Base-by-base conservation (phyloP, 2,888 invertebrate genomes). In the Epistrophella euchroma region DNA sequence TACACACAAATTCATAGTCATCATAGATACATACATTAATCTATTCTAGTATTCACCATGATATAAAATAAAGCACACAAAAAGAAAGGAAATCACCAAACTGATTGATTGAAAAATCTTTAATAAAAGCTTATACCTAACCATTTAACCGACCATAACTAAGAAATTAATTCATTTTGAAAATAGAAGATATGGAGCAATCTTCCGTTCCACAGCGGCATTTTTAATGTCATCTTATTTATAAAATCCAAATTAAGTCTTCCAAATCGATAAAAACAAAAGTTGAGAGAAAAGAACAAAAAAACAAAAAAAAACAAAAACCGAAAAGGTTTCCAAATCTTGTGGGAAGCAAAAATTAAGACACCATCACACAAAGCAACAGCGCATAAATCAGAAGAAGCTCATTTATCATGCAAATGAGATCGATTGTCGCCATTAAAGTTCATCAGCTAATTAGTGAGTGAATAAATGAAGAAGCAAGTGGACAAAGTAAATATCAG, bases 391-490 rank as follows among this genome's bases (percentile, higher is more conserved):
- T 47, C 25, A 74, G 50, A 56, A 40, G 56, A 45, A 35, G 56
- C 78, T 86, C 82, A 82, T 86, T 86, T 82, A 74, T 86, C 77
- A 86, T 86, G 86, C 86, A 86, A 86, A 86, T 86, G 86, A 86
- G 86, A 86, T 78, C 86, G 86, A 86, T 86, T 86, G 86, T 86
- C 86, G 86, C 86, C 86, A 86, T 86, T 86, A 82, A 86, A 86
- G 82, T 78, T 82, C 81, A 82, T 86, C 86, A 86, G 78, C 86
- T 86, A 86, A 86, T 86, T 86, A 86, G 82, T 86, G 77, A 82
- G 77, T 74, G 82, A 82, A 82, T 77, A 78, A 86, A 82, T 86
- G 86, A 74, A 37, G 70, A 58, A 78, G 71, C 82, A 73, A 77
- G 70, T 56, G 76, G 47, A 81, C 40, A 85, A 77, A 77, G 85